These are phyloP conservation scores for Morone chrysops DNA, from an alignment of 2,113 vertebrate species.

Conservation along the genomic window DNA sequence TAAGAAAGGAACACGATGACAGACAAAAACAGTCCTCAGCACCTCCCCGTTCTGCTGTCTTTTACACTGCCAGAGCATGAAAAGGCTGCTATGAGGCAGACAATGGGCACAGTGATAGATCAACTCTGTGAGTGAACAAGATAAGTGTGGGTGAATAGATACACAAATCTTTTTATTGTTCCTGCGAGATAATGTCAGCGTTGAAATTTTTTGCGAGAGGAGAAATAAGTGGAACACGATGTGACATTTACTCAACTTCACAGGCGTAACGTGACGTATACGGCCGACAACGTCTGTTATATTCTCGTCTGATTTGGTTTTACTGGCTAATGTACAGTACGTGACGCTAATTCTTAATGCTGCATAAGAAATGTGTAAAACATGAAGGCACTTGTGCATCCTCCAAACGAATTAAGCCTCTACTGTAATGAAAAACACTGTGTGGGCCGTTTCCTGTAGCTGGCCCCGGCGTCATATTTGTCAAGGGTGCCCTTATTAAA, in stretches of 20 bases:
- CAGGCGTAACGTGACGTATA: constrained; percentile 22
- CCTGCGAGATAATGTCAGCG: constrained; percentile 55
- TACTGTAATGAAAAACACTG: constrained; percentile 7
- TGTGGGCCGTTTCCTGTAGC: constrained; percentile 52
- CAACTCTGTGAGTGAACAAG: constrained; percentile 74
- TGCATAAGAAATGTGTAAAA: background rate
- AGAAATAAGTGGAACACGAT: constrained; percentile 39
- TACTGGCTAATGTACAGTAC: background rate
- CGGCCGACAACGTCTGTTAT: constrained; percentile 24
- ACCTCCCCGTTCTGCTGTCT: constrained; percentile 79
- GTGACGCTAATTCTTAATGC: background rate
- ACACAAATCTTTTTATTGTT: constrained; percentile 68
- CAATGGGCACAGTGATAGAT: constrained; percentile 78
- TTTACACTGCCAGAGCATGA: constrained; percentile 78
- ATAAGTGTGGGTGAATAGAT: constrained; percentile 76
- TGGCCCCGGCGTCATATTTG: constrained; percentile 34
- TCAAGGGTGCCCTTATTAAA: constrained; percentile 59
- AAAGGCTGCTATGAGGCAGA: constrained; percentile 78
- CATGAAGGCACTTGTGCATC: background rate
- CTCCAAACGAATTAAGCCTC: constrained; percentile 16
- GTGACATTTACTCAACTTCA: constrained; percentile 55
- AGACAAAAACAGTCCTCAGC: constrained; percentile 83
- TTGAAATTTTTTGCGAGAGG: constrained; percentile 49
- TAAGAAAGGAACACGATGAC: constrained; percentile 84
- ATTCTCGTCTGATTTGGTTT: constrained; percentile 9